phyloP scores from a whole-genome alignment of 1,140 invertebrate genomes.

The Lordiphosa mommai region DNA sequence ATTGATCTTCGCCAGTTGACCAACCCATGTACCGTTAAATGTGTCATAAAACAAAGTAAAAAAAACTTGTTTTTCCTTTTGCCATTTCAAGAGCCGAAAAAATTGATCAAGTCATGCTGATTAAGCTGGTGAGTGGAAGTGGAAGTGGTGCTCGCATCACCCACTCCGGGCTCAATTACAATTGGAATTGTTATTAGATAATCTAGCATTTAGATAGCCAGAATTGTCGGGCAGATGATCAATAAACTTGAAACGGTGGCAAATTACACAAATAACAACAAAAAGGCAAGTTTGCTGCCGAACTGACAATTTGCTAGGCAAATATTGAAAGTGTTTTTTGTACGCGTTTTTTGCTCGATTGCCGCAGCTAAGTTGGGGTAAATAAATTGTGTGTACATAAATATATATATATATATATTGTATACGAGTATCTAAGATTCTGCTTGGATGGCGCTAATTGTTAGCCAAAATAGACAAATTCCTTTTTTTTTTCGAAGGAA shows the following conservation, averaged over 20 bases:
- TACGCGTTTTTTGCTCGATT: background rate
- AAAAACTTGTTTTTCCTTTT: background rate
- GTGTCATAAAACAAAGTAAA: slow-evolving; percentile 12
- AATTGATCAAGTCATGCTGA: background rate
- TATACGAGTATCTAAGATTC: background rate
- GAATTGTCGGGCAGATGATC: slow-evolving; percentile 4
- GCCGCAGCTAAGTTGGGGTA: slow-evolving; percentile 3
- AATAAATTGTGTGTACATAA: no score
- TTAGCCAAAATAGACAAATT: slow-evolving; percentile 12
- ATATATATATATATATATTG: background rate
- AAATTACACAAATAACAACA: slow-evolving; percentile 7
- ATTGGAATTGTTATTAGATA: no score
- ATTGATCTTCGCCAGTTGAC: slow-evolving; percentile 32
- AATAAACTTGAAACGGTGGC: slow-evolving; percentile 13
- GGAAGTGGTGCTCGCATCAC: no score
- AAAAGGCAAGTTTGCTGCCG: background rate
- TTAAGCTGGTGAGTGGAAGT: no score
- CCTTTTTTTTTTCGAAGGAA: slow-evolving; percentile 3
- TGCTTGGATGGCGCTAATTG: slow-evolving; percentile 37
- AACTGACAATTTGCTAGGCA: slow-evolving; percentile 41
- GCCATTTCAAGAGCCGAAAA: background rate
- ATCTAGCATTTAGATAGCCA: slow-evolving; percentile 38
- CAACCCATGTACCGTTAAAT: slow-evolving; percentile 33
- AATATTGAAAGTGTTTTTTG: slow-evolving; percentile 34
- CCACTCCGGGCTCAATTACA: background rate